Conservation (phyloP, 2,888 invertebrate species). For the Cantharis flavilabris region DNA sequence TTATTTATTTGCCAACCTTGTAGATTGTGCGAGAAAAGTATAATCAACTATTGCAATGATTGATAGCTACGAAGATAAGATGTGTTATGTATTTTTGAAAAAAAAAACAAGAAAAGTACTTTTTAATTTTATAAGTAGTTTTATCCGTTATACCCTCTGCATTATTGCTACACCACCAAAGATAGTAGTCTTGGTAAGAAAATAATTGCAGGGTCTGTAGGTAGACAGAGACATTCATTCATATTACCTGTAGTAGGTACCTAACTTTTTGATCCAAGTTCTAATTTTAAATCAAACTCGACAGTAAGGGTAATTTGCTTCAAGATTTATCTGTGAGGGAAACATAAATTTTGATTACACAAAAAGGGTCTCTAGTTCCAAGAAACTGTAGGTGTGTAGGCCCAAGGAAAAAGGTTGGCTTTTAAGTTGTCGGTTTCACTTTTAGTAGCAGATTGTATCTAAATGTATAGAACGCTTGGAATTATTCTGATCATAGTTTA, state of each 20-base stretch:
- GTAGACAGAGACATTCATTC: neutral
- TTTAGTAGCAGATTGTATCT: neutral
- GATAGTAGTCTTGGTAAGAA: neutral
- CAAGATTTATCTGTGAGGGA: neutral
- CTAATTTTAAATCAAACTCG: neutral
- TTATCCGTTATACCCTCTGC: neutral
- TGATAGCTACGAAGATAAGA: neutral
- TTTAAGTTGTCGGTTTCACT: neutral
- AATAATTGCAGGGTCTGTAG: neutral
- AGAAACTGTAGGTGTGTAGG: neutral
- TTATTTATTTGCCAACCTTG: neutral
- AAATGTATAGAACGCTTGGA: neutral
- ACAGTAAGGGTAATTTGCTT: neutral
- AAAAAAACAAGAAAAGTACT: neutral
- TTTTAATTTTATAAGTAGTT: neutral
- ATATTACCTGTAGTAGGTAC: neutral
- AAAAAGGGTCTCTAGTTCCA: neutral
- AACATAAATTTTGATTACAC: neutral
- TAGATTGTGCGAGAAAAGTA: neutral
- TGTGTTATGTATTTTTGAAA: neutral
- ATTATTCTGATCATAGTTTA: neutral
- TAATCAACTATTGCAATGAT: neutral
- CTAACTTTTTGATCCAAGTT: neutral
- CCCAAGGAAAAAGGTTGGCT: neutral
- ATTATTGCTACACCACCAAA: neutral